phyloP scores from a whole-genome alignment of 1,140 invertebrate genomes.

The Drosophila rufa region DNA sequence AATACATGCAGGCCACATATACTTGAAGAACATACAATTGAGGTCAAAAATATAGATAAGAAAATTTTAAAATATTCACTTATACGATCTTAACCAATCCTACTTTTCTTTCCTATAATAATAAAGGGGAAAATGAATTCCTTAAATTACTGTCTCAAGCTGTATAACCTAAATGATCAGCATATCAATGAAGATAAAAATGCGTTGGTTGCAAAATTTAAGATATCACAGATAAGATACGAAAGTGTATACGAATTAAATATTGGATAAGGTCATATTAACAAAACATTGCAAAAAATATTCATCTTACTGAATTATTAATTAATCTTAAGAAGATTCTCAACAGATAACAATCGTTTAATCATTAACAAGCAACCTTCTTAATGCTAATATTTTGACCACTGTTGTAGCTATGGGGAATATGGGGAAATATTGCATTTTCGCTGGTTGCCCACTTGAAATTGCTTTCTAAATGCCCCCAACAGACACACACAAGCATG shows the following conservation, averaged over 20 bases:
- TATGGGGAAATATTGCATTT: constrained; percentile 33
- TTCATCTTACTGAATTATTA: neutral
- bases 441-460: constrained; percentile 63
- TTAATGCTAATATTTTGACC: constrained; percentile 4
- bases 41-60: neutral
- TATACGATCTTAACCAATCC: too few species aligned
- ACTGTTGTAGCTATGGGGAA: constrained; percentile 7
- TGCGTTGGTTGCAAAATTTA: constrained; percentile 6
- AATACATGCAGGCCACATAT: constrained; percentile 2
- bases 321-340: neutral
- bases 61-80: neutral
- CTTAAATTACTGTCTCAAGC: too few species aligned
- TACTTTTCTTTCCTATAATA: neutral
- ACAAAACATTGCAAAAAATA: constrained; percentile 2
- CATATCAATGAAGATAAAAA: neutral
- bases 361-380: neutral
- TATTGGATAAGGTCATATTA: constrained; percentile 12
- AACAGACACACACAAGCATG: constrained; percentile 44
- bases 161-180: neutral
- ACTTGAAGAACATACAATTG: constrained; percentile 8
- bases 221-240: constrained; percentile 33
- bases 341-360: neutral
- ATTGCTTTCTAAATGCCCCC: constrained; percentile 76
- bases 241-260: constrained; percentile 3
- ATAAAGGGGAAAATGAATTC: too few species aligned